Base-by-base conservation (phyloP, 2,888 invertebrate species). In the Erebia ligea region DNA sequence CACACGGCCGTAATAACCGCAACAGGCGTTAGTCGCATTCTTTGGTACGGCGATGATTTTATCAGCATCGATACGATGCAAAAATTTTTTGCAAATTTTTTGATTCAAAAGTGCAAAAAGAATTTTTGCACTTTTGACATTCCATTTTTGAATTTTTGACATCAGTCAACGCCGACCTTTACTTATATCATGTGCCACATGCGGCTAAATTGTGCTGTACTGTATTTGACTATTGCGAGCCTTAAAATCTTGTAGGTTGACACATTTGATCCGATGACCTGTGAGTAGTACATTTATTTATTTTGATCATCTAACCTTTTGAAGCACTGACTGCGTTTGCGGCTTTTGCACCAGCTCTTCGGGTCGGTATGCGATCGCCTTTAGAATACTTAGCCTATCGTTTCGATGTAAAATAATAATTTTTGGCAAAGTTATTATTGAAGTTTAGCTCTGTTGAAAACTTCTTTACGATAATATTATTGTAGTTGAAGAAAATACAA, bases 351-450 rank as follows among this genome's bases (percentile, higher is more conserved):
- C 50, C n/a, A n/a, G n/a, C n/a, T n/a, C 50, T 15, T 42, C 42
- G 42, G 10, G 42, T 42, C n/a, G n/a, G 50, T 50, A 50, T n/a
- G 50, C 50, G 50, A 50, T 17, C n/a, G 1, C n/a, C n/a, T n/a
- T 50, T n/a, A 19, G 10, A 19, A 54, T 54, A 10, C 54, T 59
- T 17, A 42, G n/a, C 10, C 10, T 42, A 45, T 61, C 13, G 42
- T 45, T 4, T 42, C 19, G 19, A 42, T 45, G 11, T 45, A 17
- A 61, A 61, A n/a, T 50, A 50, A 50, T 17, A 50, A n/a, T 6
- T 50, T 48, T 50, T 50, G n/a, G 50, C 50, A 50, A n/a, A n/a
- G 8, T 50, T n/a, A n/a, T 11, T 17, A 58, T n/a, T 58, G 58
- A n/a, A 58, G 21, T 21, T 10, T 25, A 21, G 19, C 25, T 57